Conservation (phyloP, 2,113 vertebrate genomes). For the Ochotona curzoniae region DNA sequence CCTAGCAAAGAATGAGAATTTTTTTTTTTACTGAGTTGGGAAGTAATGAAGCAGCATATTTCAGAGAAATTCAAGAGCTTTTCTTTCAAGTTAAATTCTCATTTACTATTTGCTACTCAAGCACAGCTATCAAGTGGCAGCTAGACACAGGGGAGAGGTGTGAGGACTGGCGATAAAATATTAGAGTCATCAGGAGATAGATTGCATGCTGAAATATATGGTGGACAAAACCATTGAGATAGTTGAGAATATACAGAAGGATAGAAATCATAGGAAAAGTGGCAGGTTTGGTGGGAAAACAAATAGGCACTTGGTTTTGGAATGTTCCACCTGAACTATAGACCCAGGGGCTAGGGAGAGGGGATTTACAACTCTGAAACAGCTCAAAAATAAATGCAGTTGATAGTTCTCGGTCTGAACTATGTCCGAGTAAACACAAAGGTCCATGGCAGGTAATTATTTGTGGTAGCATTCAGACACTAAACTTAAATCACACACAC, state of each 20-base stretch:
- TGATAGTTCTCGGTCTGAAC: background rate
- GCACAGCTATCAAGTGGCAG: background rate
- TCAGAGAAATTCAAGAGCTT: background rate
- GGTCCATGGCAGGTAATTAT: background rate
- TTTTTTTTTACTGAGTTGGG: background rate
- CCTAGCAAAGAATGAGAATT: background rate
- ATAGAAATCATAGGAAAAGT: background rate
- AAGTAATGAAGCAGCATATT: background rate
- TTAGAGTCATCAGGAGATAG: background rate
- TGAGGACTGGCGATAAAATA: background rate
- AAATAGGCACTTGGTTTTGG: no score
- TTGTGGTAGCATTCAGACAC: background rate
- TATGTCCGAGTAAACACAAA: background rate
- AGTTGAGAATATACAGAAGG: background rate
- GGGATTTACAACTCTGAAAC: background rate
- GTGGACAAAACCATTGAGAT: background rate
- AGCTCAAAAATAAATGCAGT: background rate
- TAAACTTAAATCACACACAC: background rate
- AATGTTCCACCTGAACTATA: background rate
- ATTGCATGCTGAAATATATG: background rate
- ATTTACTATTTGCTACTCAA: background rate
- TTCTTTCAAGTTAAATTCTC: background rate
- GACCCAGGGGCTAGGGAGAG: background rate
- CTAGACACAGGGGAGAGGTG: background rate
- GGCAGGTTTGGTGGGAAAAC: background rate